Evolutionary conservation across 2,797 vertebrate genomes (phyloP).

Genomic region (Pelodytes ibericus): DNA sequence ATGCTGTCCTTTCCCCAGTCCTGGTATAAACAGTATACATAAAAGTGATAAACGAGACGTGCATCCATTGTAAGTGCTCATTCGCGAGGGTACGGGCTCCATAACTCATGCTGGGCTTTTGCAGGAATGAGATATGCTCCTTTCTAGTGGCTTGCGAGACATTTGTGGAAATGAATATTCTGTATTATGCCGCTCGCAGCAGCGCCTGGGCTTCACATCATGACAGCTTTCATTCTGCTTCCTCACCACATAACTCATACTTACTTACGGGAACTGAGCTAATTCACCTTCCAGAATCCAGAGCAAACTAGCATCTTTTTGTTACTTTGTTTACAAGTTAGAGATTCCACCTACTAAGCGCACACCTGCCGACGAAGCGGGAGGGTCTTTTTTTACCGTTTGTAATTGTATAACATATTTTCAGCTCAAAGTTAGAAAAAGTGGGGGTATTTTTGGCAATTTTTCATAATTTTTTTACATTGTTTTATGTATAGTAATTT

Average conservation of each 20-base stretch:
- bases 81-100: slow-evolving; percentile 40
- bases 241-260: not conserved
- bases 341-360: too few species aligned
- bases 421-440: too few species aligned
- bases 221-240: not conserved
- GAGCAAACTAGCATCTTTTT: too few species aligned
- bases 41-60: slow-evolving; percentile 45
- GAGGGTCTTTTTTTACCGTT: too few species aligned
- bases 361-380: too few species aligned
- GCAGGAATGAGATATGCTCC: slow-evolving; percentile 22
- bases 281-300: not conserved
- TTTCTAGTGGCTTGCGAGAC: slow-evolving; percentile 24
- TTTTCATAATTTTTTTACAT: too few species aligned
- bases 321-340: too few species aligned
- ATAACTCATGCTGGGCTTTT: slow-evolving; percentile 40
- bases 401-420: too few species aligned
- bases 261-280: not conserved
- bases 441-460: too few species aligned
- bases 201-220: not conserved
- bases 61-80: slow-evolving; percentile 47
- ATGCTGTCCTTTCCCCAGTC: slow-evolving; percentile 18
- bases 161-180: slow-evolving; percentile 21
- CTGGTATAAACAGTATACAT: slow-evolving; percentile 39
- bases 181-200: not conserved
- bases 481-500: too few species aligned